Base-by-base conservation (phyloP, 2,113 vertebrate genomes). In the Maccullochella peelii region DNA sequence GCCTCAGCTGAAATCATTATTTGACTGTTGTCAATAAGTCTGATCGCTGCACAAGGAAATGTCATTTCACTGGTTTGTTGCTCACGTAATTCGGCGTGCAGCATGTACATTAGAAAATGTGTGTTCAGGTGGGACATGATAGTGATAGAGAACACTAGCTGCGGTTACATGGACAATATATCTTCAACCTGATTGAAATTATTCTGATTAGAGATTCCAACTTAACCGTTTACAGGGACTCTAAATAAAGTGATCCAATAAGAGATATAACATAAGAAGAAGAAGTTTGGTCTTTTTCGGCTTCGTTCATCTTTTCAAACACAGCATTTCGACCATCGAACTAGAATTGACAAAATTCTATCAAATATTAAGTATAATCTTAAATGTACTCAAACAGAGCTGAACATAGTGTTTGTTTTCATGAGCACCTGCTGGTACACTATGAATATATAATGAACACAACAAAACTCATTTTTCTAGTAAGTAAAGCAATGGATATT, bases 21-120 rank as follows among this genome's bases (percentile, higher is more conserved):
- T 73, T 49, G 14, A 63, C 21, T 21, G 6, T 5, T 23, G 65
- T 79, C 65, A 66, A 66, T 73, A 21, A 55, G 33, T 33, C n/a
- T 7, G 57, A 82, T 86, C 18, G 0, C 63, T 6, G 15, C 77
- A 62, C 16, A 2, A 36, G 62, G 25, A 82, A 79, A 79, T 16
- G 42, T 72, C 59, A 18, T 62, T 57, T 75, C 40, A 54, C 6
- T 27, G 50, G 1, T 5, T 57, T 33, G 27, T 25, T 47, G 38
- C 21, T 61, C 0, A 55, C 0, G 14, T 61, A 23, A 36, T 63
- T 21, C 3, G 20, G 3, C 9, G 18, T 49, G 1, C 33, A 49
- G 23, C 5, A 7, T 57, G 20, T 55, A 33, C 42, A 57, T 15
- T 30, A 23, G 58, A 33, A 4, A 1, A 10, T 16, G 38, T 70